Conservation (phyloP, 2,888 invertebrate genomes). For the Melieria picta region DNA sequence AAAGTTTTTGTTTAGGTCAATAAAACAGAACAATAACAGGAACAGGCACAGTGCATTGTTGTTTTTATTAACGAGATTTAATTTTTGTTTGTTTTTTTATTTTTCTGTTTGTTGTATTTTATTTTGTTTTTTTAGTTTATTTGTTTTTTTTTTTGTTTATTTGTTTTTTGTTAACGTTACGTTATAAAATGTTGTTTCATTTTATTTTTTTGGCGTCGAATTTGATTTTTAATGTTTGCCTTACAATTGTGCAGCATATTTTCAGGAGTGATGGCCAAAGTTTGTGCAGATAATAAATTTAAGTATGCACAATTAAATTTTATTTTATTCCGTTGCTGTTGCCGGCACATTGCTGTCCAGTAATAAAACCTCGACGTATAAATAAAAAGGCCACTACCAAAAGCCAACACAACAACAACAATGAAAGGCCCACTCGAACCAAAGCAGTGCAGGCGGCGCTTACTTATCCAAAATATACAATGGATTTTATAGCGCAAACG, state of each 20-base stretch:
- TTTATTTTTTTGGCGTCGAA: background rate
- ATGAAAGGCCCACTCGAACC: background rate
- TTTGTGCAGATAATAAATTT: conserved; percentile 30
- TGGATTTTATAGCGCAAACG: conserved; percentile 15
- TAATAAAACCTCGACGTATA: too few relatives aligned
- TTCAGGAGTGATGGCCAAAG: conserved; percentile 9
- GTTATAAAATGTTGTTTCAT: background rate
- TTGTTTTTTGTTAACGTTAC: too few relatives aligned
- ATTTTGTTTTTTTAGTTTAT: background rate
- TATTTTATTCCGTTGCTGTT: conserved; percentile 13
- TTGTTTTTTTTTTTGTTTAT: too few relatives aligned
- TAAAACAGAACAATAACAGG: too few relatives aligned
- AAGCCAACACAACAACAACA: background rate
- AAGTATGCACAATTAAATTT: conserved; percentile 31
- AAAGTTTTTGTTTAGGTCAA: too few relatives aligned
- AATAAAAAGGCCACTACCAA: conserved; percentile 19
- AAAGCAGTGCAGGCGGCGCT: background rate
- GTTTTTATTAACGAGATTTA: background rate
- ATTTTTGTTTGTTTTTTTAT: background rate
- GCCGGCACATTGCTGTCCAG: background rate
- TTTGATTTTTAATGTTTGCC: conserved; percentile 19
- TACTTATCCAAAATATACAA: background rate
- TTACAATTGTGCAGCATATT: conserved; percentile 20
- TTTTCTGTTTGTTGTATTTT: conserved; percentile 1
- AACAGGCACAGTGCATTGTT: too few relatives aligned